Percentiles rank a stretch among this genome's conserved stretches.
phyloP scores from a whole-genome alignment of 2,113 vertebrate genomes.

The Amia ocellicauda region DNA sequence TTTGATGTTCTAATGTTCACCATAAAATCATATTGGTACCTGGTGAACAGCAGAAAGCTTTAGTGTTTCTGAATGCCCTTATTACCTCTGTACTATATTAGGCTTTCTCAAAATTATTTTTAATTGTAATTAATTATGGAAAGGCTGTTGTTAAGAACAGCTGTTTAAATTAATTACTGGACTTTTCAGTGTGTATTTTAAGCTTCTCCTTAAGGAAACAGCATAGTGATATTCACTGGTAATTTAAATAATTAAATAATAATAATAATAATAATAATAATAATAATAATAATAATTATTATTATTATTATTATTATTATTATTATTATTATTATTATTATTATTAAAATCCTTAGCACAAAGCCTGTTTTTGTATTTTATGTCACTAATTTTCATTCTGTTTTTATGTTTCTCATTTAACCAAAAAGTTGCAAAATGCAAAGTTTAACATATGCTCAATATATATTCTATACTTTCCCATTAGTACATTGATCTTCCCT shows the following conservation, averaged over 20 bases:
- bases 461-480: no score
- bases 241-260: no score
- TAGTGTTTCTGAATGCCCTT: constrained; percentile 62
- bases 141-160: constrained; percentile 43
- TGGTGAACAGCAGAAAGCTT: constrained; percentile 55
- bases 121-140: constrained; percentile 61
- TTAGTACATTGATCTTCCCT: no score
- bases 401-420: no score
- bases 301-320: constrained; percentile 56
- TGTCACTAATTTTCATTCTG: no score
- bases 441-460: no score
- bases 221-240: constrained; percentile 52
- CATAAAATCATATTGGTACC: constrained; percentile 28
- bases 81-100: constrained; percentile 60
- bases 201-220: constrained; percentile 55
- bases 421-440: no score
- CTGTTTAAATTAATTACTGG: constrained; percentile 51
- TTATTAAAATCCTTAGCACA: no score
- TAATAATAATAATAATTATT: constrained; percentile 57
- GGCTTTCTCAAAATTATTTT: constrained; percentile 57
- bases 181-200: constrained; percentile 38
- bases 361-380: no score
- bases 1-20: constrained; percentile 7
- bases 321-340: no score
- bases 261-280: constrained; percentile 63